Evolutionary conservation across 2,113 vertebrate species (phyloP), one percentile per base, ranked within the genome.

Genomic region (Chaetorhynchus papuensis): DNA sequence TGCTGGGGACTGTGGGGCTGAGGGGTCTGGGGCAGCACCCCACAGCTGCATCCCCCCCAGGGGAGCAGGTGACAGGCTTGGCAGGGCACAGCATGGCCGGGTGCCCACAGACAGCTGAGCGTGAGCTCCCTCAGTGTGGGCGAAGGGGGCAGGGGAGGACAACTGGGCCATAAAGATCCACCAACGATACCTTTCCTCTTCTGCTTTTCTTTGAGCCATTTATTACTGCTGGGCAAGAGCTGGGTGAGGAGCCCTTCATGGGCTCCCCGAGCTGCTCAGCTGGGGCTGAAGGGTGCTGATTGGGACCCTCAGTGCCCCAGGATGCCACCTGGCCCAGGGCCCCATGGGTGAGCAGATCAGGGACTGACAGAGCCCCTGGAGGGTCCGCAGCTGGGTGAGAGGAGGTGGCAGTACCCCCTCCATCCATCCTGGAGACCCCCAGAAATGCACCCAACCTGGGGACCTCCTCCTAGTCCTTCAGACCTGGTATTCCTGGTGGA

Each of bases 71-170:
- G 86, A 71, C 41, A 64, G 68, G 44, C 23, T 86, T 2, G 5
- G 23, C 15, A 3, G 15, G 42, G 41, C 0, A 1, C 66, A 81
- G 59, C 45, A 13, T 21, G 2, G 0, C 66, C 63, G 85, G 47
- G 47, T 28, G 44, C 59, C 72, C 50, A 28, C 30, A 24, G 49
- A 37, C 21, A 59, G 78, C 56, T 6, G 1, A 31, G 31, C 31
- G 4, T 1, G 2, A 64, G 26, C 57, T 75, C 59, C 57, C 35
- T 66, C 2, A 0, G n/a, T 1, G 3, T 2, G 3, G 83, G 80
- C 2, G 0, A 15, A 78, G 57, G 41, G 70, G 71, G 23, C 31
- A 59, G 44, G 57, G 60, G 49, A 66, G 81, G 86, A 83, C 31
- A 90, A 91, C 0, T 42, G 44, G 33, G 45, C 70, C 76, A 69